Conservation (phyloP, 2,888 invertebrate genomes). For the Lordiphosa andalusiaca region DNA sequence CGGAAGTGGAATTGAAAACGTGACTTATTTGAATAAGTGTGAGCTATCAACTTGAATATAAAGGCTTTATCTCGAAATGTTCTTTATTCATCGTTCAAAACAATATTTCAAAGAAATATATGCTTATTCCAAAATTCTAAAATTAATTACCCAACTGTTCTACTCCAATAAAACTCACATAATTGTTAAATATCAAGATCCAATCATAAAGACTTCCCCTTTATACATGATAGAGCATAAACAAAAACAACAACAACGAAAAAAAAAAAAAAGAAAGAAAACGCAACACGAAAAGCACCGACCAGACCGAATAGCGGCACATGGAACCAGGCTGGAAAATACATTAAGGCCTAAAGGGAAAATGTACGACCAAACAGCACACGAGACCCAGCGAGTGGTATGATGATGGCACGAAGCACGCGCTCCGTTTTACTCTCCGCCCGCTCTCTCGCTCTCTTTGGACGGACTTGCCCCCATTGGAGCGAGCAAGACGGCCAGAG, state of each 20-base stretch:
- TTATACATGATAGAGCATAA: slow-evolving; percentile 27
- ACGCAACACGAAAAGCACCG: slow-evolving; percentile 46
- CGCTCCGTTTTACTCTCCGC: slow-evolving; percentile 52
- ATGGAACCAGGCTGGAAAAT: slow-evolving; percentile 57
- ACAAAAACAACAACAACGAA: slow-evolving; percentile 31
- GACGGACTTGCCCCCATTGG: slow-evolving; percentile 17
- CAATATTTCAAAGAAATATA: no score
- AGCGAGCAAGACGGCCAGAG: slow-evolving; percentile 57
- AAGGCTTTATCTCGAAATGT: no score
- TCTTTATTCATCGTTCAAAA: no score
- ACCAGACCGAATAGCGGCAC: slow-evolving; percentile 59
- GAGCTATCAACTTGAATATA: no score
- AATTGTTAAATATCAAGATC: not conserved
- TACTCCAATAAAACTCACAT: no score
- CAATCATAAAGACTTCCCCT: slow-evolving; percentile 4
- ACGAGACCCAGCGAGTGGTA: slow-evolving; percentile 32
- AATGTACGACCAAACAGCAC: slow-evolving; percentile 33
- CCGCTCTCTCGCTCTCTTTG: slow-evolving; percentile 18
- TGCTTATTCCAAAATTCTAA: no score
- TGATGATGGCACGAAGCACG: slow-evolving; percentile 48
- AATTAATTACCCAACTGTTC: no score
- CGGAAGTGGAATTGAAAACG: no score
- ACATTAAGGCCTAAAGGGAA: slow-evolving; percentile 69
- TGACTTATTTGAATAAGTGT: no score
- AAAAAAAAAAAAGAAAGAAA: not conserved